Conservation (phyloP, 2,888 invertebrate genomes). For the Boloria euphrosyne region DNA sequence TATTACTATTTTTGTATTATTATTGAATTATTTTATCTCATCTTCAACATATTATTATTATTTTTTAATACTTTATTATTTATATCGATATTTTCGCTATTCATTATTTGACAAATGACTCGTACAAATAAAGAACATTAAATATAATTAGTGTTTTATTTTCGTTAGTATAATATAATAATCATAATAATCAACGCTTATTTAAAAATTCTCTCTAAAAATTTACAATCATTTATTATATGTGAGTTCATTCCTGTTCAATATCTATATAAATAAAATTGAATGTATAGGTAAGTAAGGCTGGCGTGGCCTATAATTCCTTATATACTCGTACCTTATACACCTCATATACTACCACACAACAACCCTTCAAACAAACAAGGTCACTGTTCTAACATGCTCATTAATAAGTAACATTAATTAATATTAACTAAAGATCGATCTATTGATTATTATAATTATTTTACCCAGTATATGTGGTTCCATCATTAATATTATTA, state of each 20-base stretch:
- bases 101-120: constrained; percentile 46
- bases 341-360: too few species aligned
- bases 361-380: too few species aligned
- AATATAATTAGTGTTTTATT: constrained; percentile 27
- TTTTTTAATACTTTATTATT: constrained; percentile 5
- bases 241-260: too few species aligned
- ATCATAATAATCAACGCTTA: not conserved
- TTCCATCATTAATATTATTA: too few species aligned
- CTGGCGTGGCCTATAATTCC: not conserved
- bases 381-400: not conserved
- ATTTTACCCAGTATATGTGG: too few species aligned
- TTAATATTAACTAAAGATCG: not conserved
- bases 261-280: too few species aligned
- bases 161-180: not conserved
- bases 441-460: too few species aligned
- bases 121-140: constrained; percentile 77
- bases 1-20: constrained; percentile 1
- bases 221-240: too few species aligned
- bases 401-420: not conserved
- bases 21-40: constrained; percentile 29
- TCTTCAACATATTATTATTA: constrained; percentile 20
- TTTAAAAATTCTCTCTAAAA: too few species aligned
- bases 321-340: not conserved
- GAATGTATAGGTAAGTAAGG: not conserved
- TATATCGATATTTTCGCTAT: constrained; percentile 26